Percentiles rank a stretch among this genome's conserved stretches.
Evolutionary conservation across 2,113 vertebrate species (phyloP).

Genomic region (Etia nguti): DNA sequence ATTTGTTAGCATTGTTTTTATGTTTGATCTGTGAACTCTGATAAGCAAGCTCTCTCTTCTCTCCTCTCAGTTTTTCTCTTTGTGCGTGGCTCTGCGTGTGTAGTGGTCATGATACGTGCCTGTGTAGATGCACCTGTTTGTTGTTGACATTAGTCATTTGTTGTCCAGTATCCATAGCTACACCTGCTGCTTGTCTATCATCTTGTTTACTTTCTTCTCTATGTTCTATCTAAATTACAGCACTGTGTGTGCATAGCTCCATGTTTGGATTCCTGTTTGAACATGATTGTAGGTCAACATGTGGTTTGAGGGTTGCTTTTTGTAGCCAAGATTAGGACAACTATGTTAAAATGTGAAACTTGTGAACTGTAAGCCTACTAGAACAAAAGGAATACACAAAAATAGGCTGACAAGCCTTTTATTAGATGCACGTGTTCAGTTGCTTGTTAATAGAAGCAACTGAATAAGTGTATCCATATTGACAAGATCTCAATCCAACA

Average conservation of each 20-base stretch:
- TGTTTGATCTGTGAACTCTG: not conserved
- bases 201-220: not conserved
- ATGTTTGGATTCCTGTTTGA: not conserved
- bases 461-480: not conserved
- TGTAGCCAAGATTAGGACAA: not conserved
- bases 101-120: not conserved
- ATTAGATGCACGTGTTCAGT: not conserved
- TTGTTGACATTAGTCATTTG: constrained; percentile 7
- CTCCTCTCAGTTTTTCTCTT: not conserved
- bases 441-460: not conserved
- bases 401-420: not conserved
- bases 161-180: not conserved
- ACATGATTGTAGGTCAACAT: not conserved
- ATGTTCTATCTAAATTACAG: not conserved
- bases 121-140: not conserved
- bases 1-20: not conserved
- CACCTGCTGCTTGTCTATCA: not conserved
- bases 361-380: not conserved
- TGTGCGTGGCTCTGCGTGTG: not conserved
- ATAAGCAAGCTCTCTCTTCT: not conserved
- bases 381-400: not conserved
- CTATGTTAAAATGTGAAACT: not conserved
- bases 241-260: not conserved
- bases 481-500: not conserved
- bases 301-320: not conserved